Evolutionary conservation across 2,888 invertebrate species (phyloP).

Genomic region (Tholera decimalis): DNA sequence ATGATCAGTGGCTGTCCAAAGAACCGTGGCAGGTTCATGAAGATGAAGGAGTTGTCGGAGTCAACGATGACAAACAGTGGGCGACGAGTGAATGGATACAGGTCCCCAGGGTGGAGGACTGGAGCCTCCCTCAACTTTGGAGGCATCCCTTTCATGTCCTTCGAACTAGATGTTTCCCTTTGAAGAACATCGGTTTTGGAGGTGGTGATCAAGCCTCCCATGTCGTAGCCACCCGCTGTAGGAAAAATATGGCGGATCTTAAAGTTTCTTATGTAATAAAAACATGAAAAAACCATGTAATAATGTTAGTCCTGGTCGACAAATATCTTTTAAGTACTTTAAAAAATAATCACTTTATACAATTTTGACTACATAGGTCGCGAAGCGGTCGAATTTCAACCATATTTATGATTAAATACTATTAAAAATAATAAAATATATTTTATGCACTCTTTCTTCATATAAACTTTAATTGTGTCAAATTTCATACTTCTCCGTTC

Average conservation of each 20-base stretch:
- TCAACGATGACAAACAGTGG: conserved; percentile 98
- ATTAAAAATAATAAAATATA: no score
- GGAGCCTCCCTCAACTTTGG: conserved; percentile 91
- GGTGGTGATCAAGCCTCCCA: conserved; percentile 97
- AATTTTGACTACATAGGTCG: no score
- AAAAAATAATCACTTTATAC: no score
- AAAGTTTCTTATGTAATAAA: no score
- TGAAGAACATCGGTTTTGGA: conserved; percentile 95
- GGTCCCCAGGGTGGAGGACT: conserved; percentile 98
- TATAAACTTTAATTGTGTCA: no score
- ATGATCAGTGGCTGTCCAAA: conserved; percentile 98
- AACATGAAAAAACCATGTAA: no score
- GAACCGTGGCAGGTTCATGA: conserved; percentile 96
- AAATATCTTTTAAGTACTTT: no score
- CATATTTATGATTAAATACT: no score
- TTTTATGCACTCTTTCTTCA: no score
- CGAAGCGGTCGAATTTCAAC: no score
- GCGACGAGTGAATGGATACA: conserved; percentile 97
- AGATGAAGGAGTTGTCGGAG: conserved; percentile 98
- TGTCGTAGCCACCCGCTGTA: conserved; percentile 95
- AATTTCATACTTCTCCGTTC: no score
- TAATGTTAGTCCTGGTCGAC: no score
- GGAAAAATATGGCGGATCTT: background rate
- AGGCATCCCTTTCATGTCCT: conserved; percentile 56
- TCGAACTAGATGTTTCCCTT: conserved; percentile 74